Base-by-base conservation (phyloP, 2,888 invertebrate species). In the Trachelus tabidus region DNA sequence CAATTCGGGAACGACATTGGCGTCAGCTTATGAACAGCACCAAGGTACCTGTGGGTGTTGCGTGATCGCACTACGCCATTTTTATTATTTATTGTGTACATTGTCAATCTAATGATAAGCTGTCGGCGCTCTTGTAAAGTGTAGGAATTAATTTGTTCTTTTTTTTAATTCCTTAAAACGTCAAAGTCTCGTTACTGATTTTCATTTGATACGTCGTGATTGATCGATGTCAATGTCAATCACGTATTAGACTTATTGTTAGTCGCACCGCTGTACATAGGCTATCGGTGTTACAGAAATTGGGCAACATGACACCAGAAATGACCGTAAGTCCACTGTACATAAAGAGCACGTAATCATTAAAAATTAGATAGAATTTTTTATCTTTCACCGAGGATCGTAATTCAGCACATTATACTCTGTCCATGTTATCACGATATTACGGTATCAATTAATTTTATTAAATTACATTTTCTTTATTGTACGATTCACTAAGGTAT, bases 1-100 rank as follows among this genome's bases (percentile, higher is more conserved):
- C 98, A 0, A 98, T 99, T 83, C 94, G 98, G 80, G 98, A 98
- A 92, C 94, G 99, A 34, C 99, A 99, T 92, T 99, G 99, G 99
- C 95, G 97, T 89, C 98, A 98, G 92, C 93, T 99, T 76, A 98
- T 99, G 97, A 95, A 95, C 87, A 97, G 98, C 75, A 98, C 98
- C 31, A 98, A 98, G 96, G 97, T 97, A 94, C 85, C 80, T n/a
- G 11, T 76, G 73, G 75, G 73, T 31, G 69, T 30, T 79, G 15
- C 76, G 6, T 40, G 6, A 40, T 4, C 15, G 40, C 40, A 40
- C 40, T 15, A 15, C 15, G 40, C 40, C 40, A 40, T 6, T 40
- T 40, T 40, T 15, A 15, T 40, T 40, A 40, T 15, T 15, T 15
- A 15, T 1, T 2, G 40, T 15, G 15, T 40, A 40, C 40, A 15